Evolutionary conservation across 2,888 invertebrate species (phyloP), one percentile per base, ranked within the genome.

Genomic region (Drosophila pseudotakahashii): DNA sequence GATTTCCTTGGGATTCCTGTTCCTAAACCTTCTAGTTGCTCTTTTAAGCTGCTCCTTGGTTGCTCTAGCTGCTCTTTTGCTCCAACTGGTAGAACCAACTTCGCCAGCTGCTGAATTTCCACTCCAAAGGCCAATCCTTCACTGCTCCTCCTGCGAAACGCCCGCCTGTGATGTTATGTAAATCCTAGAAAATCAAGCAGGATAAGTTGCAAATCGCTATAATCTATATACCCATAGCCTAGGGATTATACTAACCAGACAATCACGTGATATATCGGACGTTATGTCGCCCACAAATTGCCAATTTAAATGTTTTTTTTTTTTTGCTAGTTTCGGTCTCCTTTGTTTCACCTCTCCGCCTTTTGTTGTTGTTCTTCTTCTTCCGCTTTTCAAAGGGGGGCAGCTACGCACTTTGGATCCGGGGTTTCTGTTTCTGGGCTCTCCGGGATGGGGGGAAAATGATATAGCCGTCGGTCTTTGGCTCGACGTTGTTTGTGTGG

Each of bases 341-440:
- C 78, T 88, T 81, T 85, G 84, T 88, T 80, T 79, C 85, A 75
- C 78, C 79, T 79, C 79, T 77, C 74, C 60, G 14, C 42, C 26
- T 26, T 26, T 26, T 48, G 30, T 42, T 45, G 37, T 66, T 41
- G 47, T 54, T 68, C 47, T 57, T 51, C 73, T 67, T 62, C 79
- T 59, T 64, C 73, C 37, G 42, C 37, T 42, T 32, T 30, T 47
- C 4, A 2, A 1, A 2, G 32, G 47, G 47, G 32, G 41, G 1
- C 5, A 30, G 30, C 50, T 52, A 41, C 54, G 42, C 60, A 58
- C 47, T 66, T 71, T 64, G 48, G 16, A 48, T 53, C 30, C 23
- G 37, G 42, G 44, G 13, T 9, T 42, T n/a, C n/a, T n/a, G n/a
- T n/a, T 44, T 16, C 34, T 34, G 42, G 60, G 26, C 13, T 47